Evolutionary conservation across 2,113 vertebrate genomes (phyloP).

Genomic region (Mormoops blainvillei): DNA sequence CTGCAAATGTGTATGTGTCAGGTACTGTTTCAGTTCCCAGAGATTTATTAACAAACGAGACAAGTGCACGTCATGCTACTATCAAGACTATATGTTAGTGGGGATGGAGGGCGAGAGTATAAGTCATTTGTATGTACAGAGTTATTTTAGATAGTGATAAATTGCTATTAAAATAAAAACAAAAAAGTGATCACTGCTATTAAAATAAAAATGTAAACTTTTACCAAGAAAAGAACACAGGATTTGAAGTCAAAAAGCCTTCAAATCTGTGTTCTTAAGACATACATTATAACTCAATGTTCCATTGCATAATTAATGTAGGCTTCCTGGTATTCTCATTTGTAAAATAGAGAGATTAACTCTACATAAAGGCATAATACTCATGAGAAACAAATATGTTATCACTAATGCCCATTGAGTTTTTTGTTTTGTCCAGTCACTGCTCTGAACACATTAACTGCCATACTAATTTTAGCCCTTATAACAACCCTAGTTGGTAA

Average conservation of each 20-base stretch:
- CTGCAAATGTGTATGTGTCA: not conserved
- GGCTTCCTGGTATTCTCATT: not conserved
- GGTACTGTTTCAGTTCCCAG: not conserved
- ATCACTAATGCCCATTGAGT: no score
- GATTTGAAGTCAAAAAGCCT: not conserved
- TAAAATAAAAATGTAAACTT: not conserved
- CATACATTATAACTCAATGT: rapidly evolving
- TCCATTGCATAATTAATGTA: not conserved
- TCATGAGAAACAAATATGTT: not conserved
- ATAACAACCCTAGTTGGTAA: not conserved
- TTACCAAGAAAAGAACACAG: not conserved
- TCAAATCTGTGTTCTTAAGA: not conserved
- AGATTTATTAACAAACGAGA: not conserved
- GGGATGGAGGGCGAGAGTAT: rapidly evolving
- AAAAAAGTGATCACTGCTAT: not conserved
- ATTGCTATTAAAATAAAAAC: not conserved
- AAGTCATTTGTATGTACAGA: not conserved
- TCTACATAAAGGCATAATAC: not conserved
- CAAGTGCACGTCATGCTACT: not conserved
- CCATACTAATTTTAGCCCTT: not conserved
- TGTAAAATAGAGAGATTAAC: not conserved
- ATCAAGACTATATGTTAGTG: not conserved
- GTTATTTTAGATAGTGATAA: not conserved
- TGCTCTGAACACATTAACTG: not conserved
- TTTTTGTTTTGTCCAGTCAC: not conserved